phyloP scores from a whole-genome alignment of 2,888 invertebrate genomes.

The Eristalis intricaria region DNA sequence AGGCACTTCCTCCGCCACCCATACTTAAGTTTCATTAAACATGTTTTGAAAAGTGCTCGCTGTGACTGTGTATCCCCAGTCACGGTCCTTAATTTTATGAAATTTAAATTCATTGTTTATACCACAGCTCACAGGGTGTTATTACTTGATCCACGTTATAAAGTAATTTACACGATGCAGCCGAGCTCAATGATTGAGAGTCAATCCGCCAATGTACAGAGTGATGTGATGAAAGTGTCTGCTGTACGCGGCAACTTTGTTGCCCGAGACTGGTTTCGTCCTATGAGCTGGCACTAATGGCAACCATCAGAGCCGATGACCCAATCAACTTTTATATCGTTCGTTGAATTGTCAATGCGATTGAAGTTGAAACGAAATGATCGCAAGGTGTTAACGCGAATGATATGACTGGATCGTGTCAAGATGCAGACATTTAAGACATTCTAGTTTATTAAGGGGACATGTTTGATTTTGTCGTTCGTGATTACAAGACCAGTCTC shows the following conservation, averaged over 20 bases:
- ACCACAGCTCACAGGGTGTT: constrained; percentile 50
- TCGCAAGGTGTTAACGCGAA: background rate
- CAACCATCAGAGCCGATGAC: constrained; percentile 30
- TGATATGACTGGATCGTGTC: background rate
- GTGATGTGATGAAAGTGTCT: constrained; percentile 50
- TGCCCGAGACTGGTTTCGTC: constrained; percentile 16
- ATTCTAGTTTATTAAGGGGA: background rate
- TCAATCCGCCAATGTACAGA: constrained; percentile 17
- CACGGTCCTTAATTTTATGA: constrained; percentile 65
- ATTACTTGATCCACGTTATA: constrained; percentile 65
- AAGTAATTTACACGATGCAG: constrained; percentile 66
- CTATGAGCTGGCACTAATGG: constrained; percentile 31
- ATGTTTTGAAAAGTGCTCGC: constrained; percentile 23
- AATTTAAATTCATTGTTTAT: constrained; percentile 70
- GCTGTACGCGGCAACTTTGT: constrained; percentile 38
- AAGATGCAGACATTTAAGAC: background rate
- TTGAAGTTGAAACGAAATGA: background rate
- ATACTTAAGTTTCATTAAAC: constrained; percentile 22
- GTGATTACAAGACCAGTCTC: background rate
- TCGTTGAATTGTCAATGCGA: background rate
- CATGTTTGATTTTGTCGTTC: background rate
- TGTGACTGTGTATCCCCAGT: constrained; percentile 31
- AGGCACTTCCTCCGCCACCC: constrained; percentile 19
- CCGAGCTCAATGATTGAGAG: constrained; percentile 34
- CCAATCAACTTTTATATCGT: background rate